Evolutionary conservation across 2,113 vertebrate species (phyloP), one percentile per base, ranked within the genome.

Genomic region (Mesoclemmys tuberculata): DNA sequence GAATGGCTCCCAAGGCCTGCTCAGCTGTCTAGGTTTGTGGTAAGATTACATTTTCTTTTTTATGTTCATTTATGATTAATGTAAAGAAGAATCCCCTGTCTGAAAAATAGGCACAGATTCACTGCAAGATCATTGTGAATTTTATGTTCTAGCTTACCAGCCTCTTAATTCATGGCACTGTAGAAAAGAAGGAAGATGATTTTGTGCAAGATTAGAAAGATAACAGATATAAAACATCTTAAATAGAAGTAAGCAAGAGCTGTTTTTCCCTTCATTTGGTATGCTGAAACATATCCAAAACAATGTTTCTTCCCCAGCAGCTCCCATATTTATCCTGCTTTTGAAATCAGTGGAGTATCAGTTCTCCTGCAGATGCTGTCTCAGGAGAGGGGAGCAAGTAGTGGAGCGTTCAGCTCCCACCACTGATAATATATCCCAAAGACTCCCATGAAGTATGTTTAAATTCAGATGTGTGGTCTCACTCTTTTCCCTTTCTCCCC

Each of bases 191-290:
- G 86, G 85, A 91, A 94, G 93, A 91, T 94, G 29, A 91, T 64
- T 90, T 94, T 77, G 61, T 84, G 85, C 18, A 94, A 95, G 96
- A 96, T 90, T 84, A 16, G 87, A 92, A 90, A 93, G 93, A 94
- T 51, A 96, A 90, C 80, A 85, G 83, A 79, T 31, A 82, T 48
- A 91, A 78, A 82, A 61, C 86, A 90, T 91, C 93, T 92, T 92
- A 92, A 97, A 92, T 41, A 90, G n/a, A 79, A 95, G 77, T 82
- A 81, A 92, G 84, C 79, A 80, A 79, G 88, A 93, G 80, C 56
- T 87, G 85, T 87, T 94, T 84, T 46, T 87, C 35, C 58, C 86
- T 84, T 92, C 87, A 44, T 91, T 90, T 90, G 92, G 80, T 75
- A 88, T 52, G 83, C 78, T 93, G 92, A 96, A 90, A 82, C 78